Conservation (phyloP, 2,797 vertebrate genomes). For the Halcyon leucocephala region DNA sequence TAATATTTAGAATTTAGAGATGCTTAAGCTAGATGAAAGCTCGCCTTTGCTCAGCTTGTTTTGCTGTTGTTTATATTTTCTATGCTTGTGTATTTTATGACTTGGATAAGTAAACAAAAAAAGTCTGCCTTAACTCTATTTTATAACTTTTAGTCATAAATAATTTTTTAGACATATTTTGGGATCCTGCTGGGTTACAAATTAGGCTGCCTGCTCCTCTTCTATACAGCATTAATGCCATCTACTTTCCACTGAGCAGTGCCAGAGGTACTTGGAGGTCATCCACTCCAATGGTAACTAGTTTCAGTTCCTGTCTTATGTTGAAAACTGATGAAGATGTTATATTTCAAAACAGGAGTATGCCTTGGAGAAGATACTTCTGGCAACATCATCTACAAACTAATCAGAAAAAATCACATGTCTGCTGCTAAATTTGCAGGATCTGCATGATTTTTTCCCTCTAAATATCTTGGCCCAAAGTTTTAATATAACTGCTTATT, state of each 20-base stretch:
- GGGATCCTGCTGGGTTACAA: neutral
- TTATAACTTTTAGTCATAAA: conserved; percentile 31
- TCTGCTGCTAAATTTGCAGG: conserved; percentile 36
- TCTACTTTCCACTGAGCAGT: neutral
- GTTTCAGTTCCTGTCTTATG: neutral
- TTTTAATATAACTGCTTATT: conserved; percentile 13
- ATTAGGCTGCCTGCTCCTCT: neutral
- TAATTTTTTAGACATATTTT: conserved; percentile 9
- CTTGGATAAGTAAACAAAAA: conserved; percentile 40
- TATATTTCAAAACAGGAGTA: neutral
- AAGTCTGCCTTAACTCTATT: conserved; percentile 10
- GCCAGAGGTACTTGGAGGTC: conserved; percentile 33
- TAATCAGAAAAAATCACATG: conserved; percentile 21
- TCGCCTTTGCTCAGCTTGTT: conserved; percentile 8
- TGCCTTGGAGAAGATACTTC: neutral
- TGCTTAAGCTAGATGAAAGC: conserved; percentile 10
- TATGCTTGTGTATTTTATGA: conserved; percentile 48
- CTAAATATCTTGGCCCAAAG: neutral
- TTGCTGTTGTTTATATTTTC: conserved; percentile 59
- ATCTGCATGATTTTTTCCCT: neutral
- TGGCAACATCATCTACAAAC: neutral
- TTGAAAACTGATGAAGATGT: neutral
- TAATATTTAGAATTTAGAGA: conserved; percentile 33
- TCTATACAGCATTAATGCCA: neutral
- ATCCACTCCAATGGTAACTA: neutral